phyloP scores from a whole-genome alignment of 2,888 invertebrate genomes.

The Pelosia muscerda region DNA sequence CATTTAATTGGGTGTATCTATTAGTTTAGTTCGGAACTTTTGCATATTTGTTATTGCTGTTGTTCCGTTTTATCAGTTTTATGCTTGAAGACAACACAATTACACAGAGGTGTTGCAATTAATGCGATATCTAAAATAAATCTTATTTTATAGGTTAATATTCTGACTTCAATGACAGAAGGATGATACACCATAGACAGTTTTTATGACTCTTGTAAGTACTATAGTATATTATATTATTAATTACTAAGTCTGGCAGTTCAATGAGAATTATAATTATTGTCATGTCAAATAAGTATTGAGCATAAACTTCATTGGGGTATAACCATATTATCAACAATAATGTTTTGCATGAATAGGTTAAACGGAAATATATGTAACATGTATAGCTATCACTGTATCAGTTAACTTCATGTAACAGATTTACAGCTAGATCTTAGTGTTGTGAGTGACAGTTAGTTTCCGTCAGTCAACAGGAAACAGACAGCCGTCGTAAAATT shows the following conservation, averaged over 20 bases:
- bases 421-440: neutral
- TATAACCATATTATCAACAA: too few species aligned
- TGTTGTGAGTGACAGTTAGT: neutral
- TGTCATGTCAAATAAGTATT: too few species aligned
- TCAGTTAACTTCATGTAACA: neutral
- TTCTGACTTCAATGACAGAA: neutral
- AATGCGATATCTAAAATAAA: neutral
- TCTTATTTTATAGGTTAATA: neutral
- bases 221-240: too few species aligned
- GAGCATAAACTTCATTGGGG: too few species aligned
- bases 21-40: neutral
- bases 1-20: constrained; percentile 35
- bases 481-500: constrained; percentile 32
- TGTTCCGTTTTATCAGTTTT: neutral
- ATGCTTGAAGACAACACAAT: neutral
- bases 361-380: neutral
- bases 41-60: neutral
- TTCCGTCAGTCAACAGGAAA: constrained; percentile 11
- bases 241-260: too few species aligned
- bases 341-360: too few species aligned
- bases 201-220: neutral
- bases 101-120: neutral
- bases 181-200: neutral
- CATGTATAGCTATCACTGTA: too few species aligned
- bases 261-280: too few species aligned